Conservation (phyloP, 2,113 vertebrate species). For the Ptilorrhoa leucosticta region DNA sequence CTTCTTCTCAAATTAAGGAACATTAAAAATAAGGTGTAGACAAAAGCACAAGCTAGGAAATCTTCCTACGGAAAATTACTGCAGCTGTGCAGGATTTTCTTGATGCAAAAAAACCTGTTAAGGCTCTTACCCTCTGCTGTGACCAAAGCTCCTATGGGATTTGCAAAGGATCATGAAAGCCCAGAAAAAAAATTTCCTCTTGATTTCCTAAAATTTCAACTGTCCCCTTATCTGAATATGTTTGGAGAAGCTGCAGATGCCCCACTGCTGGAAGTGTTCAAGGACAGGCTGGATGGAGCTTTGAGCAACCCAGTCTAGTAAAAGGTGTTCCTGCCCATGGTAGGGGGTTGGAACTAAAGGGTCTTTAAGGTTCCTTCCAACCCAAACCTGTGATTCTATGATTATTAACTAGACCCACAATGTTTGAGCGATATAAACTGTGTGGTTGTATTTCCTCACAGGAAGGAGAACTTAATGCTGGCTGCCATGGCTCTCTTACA, state of each 20-base stretch:
- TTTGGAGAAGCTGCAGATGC: background rate
- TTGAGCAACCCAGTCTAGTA: background rate
- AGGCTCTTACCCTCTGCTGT: background rate
- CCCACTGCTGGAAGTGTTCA: background rate
- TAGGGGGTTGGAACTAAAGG: background rate
- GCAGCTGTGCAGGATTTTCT: background rate
- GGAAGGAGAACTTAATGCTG: background rate
- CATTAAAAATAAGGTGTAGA: background rate
- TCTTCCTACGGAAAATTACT: background rate
- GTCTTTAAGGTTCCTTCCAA: background rate
- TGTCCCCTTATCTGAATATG: background rate
- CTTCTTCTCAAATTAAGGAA: background rate
- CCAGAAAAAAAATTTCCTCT: background rate
- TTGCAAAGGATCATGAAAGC: background rate
- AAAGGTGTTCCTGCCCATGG: background rate
- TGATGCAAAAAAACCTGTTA: background rate
- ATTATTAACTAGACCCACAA: background rate
- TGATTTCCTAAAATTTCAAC: background rate
- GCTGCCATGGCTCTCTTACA: background rate
- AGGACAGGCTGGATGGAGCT: background rate
- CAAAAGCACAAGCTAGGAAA: background rate
- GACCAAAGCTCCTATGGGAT: background rate
- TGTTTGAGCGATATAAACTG: background rate
- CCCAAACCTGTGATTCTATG: background rate
- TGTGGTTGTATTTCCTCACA: background rate